These are phyloP conservation scores for Eonycteris spelaea DNA, from an alignment of 2,113 vertebrate species.

Conservation along the genomic window DNA sequence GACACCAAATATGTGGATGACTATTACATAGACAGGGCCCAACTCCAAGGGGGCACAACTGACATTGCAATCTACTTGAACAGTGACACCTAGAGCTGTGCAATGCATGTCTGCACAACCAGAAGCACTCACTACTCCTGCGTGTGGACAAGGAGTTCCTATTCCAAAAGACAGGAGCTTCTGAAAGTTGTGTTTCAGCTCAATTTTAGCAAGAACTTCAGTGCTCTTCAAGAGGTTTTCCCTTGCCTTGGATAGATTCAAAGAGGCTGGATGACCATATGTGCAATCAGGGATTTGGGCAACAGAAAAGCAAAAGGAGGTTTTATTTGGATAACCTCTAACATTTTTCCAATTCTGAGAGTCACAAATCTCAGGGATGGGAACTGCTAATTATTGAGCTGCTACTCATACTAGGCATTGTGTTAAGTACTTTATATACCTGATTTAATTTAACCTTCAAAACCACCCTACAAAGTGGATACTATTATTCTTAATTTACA, in stretches of 20 bases:
- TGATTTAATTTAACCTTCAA: background rate
- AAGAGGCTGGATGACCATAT: background rate
- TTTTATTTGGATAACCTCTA: background rate
- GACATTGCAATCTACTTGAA: rapidly evolving
- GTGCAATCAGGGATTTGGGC: background rate
- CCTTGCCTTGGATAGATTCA: background rate
- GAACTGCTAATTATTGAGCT: background rate
- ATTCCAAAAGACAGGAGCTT: background rate
- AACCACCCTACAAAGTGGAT: background rate
- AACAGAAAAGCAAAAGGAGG: background rate
- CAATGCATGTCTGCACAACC: rapidly evolving
- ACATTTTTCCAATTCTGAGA: background rate
- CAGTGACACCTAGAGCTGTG: background rate
- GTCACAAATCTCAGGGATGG: background rate
- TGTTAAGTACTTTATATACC: background rate
- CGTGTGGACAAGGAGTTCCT: background rate
- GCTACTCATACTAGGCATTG: background rate
- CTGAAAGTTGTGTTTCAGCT: background rate
- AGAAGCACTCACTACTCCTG: background rate
- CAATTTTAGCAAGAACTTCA: background rate
- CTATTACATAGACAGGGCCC: background rate
- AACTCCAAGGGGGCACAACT: background rate
- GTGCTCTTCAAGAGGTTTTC: background rate
- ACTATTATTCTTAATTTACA: background rate
- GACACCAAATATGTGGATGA: background rate